Percentiles rank a stretch among this genome's conserved stretches.
phyloP scores from a whole-genome alignment of 2,113 vertebrate species.

The Phycodurus eques region DNA sequence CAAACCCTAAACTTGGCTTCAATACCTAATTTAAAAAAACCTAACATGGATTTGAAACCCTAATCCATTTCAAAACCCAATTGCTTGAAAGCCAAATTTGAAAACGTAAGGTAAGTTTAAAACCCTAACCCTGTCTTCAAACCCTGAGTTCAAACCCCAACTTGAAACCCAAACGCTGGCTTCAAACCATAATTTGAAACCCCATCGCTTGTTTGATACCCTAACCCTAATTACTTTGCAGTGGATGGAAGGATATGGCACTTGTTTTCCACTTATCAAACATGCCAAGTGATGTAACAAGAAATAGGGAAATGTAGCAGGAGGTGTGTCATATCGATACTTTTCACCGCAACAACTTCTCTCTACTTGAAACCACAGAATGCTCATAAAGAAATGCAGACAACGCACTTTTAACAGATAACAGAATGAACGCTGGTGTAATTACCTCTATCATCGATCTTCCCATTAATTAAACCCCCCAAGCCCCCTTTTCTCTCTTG shows the following conservation, averaged over 20 bases:
- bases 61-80: too few relatives aligned
- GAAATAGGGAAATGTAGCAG: neutral
- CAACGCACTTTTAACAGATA: constrained; percentile 14
- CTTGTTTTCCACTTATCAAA: neutral
- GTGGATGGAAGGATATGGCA: neutral
- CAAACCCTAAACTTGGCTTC: too few relatives aligned
- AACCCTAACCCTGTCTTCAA: too few relatives aligned
- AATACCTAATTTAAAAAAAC: too few relatives aligned
- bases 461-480: constrained; percentile 31
- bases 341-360: neutral
- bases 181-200: too few relatives aligned
- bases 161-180: too few relatives aligned
- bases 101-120: too few relatives aligned
- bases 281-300: neutral
- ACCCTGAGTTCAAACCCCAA: too few relatives aligned
- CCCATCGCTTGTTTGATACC: too few relatives aligned
- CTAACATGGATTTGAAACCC: too few relatives aligned
- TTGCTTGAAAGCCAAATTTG: too few relatives aligned
- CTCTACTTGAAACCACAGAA: neutral
- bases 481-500: constrained; percentile 8
- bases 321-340: neutral
- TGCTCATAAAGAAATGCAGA: neutral
- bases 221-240: too few relatives aligned
- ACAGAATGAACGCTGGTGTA: constrained; percentile 30
- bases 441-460: constrained; percentile 38